Evolutionary conservation across 2,113 vertebrate genomes (phyloP), one percentile per base, ranked within the genome.

Genomic region (Oncorhynchus nerka): DNA sequence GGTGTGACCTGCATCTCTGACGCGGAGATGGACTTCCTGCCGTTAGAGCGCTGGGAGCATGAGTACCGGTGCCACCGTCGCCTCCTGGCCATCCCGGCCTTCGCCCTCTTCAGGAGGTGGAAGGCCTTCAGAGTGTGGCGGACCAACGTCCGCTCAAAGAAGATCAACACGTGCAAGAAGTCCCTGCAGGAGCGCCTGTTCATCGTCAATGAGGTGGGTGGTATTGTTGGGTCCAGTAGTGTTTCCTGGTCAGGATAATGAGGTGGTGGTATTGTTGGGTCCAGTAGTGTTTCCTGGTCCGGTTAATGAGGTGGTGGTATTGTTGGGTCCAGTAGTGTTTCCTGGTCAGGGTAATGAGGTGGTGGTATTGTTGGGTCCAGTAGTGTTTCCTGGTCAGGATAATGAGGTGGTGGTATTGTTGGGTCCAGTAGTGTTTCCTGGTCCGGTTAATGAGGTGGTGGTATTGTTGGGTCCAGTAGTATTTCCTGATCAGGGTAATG

Each of bases 41-140:
- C 88, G 6, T 74, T 89, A 12, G 90, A 94, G 1, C 86, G 89
- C 66, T 95, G 94, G 94, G 91, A 94, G 59, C 83, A 94, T 49
- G 94, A 95, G 82, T 93, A 94, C 79, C 69, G 88, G 1, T 89
- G 84, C 76, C 88, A 95, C 81, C 88, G 77, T 77, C 91, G 91
- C 75, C 89, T 96, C 66, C 82, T 71, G 6, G 75, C 85, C 78
- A 96, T 96, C 73, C 93, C 94, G n/a, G 90, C 93, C 77, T 96
- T 97, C 83, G 77, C 90, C 69, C 94, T 76, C 55, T 97, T 95
- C 86, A 93, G 93, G 70, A 92, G 91, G 75, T 93, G 94, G 93
- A 96, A 96, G 74, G 89, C 93, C 4, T 96, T 97, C 79, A 86
- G 71, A 0, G 77, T 93, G 1, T 97, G 96, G 96, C 93, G 80